Base-by-base conservation (phyloP, 2,113 vertebrate species). In the Rhinopomastus cyanomelas region DNA sequence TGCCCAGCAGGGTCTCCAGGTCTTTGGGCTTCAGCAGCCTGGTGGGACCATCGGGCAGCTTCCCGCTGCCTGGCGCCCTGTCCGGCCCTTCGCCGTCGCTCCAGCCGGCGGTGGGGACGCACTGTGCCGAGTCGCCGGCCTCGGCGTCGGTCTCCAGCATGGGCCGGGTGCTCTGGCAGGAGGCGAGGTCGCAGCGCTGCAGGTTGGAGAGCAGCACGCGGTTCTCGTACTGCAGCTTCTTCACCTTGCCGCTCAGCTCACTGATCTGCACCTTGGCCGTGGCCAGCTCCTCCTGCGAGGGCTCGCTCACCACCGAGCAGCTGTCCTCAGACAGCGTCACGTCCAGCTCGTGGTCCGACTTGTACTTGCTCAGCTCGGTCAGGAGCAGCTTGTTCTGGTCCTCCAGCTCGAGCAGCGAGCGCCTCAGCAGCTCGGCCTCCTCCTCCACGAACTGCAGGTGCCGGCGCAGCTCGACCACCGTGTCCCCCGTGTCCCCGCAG, bases 191-290 rank as follows among this genome's bases (percentile, higher is more conserved):
- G 1, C 98, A 99, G 84, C 99, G 98, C 95, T 99, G 99, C 27
- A 99, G 98, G 97, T 99, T 99, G 96, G 99, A 99, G 49, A 99
- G 98, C 19, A 99, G 98, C 78, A 99, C 98, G 0, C 99, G 97
- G 95, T 99, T 99, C 97, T 99, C 99, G 0, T 99, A 99, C 97
- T 99, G 99, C n/a, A 99, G 98, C 96, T 99, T 99, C 97, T 99
- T 99, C 85, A 99, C 98, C 93, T 99, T 99, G 71, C 98, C 98
- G 0, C 97, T 98, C 88, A 99, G 98, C 92, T 99, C 99, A 3
- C 98, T 97, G 59, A 99, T 98, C 97, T 99, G 99, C 89, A 99
- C 97, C 85, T 98, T 98, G 30, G 99, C 98, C 0, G 98, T 93
- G 16, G 98, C 95, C 83, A 99, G 97, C 95, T 99, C 99, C 96